Conservation (phyloP, 2,888 invertebrate genomes). For the Diloba caeruleocephala region DNA sequence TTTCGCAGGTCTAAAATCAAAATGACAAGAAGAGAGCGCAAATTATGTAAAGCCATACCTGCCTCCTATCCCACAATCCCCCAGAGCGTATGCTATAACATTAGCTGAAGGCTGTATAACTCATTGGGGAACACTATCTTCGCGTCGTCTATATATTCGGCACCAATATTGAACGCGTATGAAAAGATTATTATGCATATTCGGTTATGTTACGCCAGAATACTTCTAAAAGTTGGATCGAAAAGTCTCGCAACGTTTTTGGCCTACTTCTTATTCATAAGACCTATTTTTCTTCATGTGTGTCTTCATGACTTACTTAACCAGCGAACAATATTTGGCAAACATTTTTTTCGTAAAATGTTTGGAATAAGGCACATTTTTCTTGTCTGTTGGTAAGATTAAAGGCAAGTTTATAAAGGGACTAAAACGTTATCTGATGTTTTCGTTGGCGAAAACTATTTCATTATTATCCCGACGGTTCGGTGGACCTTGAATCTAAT, state of each 20-base stretch:
- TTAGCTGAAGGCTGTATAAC: conserved; percentile 9
- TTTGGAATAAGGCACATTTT: conserved; percentile 3
- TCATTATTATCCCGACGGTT: conserved; percentile 2
- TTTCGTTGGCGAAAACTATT: conserved; percentile 19
- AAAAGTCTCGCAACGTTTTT: conserved; percentile 23
- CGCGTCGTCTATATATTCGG: conserved; percentile 30
- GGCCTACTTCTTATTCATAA: conserved; percentile 37
- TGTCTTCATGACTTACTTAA: conserved; percentile 14
- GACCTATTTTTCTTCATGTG: conserved; percentile 20
- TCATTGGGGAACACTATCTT: conserved; percentile 13
- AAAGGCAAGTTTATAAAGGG: conserved; percentile 12
- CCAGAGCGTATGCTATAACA: conserved; percentile 18
- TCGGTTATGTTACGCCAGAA: conserved; percentile 18
- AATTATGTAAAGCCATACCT: no score
- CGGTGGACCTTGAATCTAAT: conserved; percentile 7
- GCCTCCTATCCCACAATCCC: conserved; percentile 1
- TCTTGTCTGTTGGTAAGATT: conserved; percentile 6
- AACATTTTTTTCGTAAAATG: conserved; percentile 8
- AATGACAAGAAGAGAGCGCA: not conserved
- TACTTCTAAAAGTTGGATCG: conserved; percentile 26
- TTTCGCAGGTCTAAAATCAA: no score
- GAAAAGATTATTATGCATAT: conserved; percentile 44
- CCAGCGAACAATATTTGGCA: conserved; percentile 9
- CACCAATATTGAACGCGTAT: conserved; percentile 27
- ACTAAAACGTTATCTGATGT: conserved; percentile 7